phyloP scores from a whole-genome alignment of 2,888 invertebrate species.

The Hecatera dysodea region DNA sequence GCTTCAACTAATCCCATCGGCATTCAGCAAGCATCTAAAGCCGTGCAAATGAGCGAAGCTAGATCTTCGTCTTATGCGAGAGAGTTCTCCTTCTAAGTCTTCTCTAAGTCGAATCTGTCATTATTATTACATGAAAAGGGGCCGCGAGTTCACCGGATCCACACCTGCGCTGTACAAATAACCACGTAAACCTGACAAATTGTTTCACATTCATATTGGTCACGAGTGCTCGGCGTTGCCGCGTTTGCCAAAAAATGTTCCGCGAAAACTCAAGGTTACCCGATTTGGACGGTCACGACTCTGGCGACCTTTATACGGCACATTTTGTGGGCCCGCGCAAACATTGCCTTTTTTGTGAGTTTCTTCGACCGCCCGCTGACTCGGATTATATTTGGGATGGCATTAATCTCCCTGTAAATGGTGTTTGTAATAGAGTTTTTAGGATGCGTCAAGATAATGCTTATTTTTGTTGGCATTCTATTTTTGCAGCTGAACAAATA shows the following conservation, averaged over 20 bases:
- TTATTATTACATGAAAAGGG: constrained; percentile 85
- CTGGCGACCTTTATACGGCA: constrained; percentile 71
- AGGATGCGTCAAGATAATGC: constrained; percentile 58
- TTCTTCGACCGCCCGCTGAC: constrained; percentile 69
- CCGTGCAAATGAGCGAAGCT: constrained; percentile 74
- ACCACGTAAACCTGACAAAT: constrained; percentile 89
- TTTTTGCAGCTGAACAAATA: constrained; percentile 46
- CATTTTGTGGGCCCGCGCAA: constrained; percentile 71
- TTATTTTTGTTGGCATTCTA: constrained; percentile 48
- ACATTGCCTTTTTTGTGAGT: constrained; percentile 73
- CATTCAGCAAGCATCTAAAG: constrained; percentile 72
- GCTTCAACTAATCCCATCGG: constrained; percentile 53
- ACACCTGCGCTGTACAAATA: constrained; percentile 88
- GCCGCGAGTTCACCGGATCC: constrained; percentile 70
- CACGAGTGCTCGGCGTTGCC: constrained; percentile 73
- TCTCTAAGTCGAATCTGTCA: constrained; percentile 87
- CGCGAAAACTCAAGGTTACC: constrained; percentile 73
- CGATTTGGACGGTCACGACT: constrained; percentile 71
- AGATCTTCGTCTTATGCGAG: constrained; percentile 66
- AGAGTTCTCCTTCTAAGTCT: constrained; percentile 75
- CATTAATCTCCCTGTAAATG: constrained; percentile 69
- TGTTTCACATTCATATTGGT: constrained; percentile 88
- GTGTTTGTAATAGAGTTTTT: constrained; percentile 70
- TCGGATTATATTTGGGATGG: constrained; percentile 68
- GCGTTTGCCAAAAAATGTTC: constrained; percentile 77